Percentiles rank a stretch among this genome's conserved stretches.
phyloP scores from a whole-genome alignment of 2,113 vertebrate genomes.

The Galbula dea region DNA sequence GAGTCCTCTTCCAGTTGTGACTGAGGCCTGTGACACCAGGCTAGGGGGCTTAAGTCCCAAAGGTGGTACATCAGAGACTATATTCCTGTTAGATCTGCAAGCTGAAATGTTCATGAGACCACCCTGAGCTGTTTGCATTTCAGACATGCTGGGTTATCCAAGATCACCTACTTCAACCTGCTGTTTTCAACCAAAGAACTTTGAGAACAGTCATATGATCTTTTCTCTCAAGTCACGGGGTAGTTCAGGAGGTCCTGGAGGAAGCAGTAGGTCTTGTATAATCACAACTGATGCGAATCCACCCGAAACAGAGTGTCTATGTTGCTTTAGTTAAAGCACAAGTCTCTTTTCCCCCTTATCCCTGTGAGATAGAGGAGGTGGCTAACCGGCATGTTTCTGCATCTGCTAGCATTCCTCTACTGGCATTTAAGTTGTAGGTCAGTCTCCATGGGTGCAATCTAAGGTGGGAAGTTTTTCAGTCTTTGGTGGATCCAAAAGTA shows the following conservation, averaged over 20 bases:
- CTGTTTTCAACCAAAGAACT: background rate
- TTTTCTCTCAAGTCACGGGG: background rate
- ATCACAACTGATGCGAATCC: background rate
- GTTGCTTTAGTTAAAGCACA: background rate
- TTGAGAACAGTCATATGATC: background rate
- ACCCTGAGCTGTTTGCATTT: background rate
- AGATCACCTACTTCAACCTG: background rate
- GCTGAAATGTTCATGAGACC: background rate
- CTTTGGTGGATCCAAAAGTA: background rate
- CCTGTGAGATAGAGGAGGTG: background rate
- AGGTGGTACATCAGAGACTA: accelerated
- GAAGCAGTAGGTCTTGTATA: background rate
- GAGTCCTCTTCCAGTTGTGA: background rate
- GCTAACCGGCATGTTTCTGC: background rate
- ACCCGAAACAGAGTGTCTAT: background rate
- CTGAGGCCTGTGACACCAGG: background rate
- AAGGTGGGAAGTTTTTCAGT: background rate
- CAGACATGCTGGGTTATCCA: background rate
- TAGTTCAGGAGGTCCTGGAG: background rate
- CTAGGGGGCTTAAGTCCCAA: background rate
- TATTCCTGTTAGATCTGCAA: background rate
- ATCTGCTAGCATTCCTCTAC: background rate
- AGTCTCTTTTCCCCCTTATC: background rate
- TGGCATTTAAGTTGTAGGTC: background rate
- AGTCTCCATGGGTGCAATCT: background rate